Evolutionary conservation across 2,113 vertebrate species (phyloP).

Genomic region (Callithrix jacchus): DNA sequence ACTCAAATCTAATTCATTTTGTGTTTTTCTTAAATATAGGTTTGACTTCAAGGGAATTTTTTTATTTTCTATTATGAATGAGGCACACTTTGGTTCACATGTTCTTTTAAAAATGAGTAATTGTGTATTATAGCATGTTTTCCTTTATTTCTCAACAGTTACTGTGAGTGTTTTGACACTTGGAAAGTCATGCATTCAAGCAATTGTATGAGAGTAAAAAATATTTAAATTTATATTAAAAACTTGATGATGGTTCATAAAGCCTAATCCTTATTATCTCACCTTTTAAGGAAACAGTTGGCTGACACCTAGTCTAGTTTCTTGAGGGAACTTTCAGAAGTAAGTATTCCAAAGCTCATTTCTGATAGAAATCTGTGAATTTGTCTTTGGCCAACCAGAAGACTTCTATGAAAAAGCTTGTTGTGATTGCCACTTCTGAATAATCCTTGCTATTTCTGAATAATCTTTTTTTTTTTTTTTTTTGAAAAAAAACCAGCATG

Average conservation of each 20-base stretch:
- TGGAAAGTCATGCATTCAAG: conserved; percentile 23
- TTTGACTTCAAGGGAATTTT: not conserved
- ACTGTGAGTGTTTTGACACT: conserved; percentile 54
- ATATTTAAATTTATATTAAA: too few species aligned
- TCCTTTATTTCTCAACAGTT: conserved; percentile 53
- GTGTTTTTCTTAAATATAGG: not conserved
- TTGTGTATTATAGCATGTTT: conserved; percentile 48
- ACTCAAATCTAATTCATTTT: conserved; percentile 42
- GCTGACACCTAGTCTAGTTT: not conserved
- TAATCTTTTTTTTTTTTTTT: not conserved
- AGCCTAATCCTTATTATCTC: not conserved
- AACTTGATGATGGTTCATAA: not conserved
- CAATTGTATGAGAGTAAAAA: not conserved
- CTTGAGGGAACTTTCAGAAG: not conserved
- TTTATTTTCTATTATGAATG: conserved; percentile 42
- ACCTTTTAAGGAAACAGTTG: not conserved
- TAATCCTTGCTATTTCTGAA: not conserved
- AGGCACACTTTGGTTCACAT: conserved; percentile 18
- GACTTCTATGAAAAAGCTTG: not conserved
- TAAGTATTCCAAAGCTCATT: not conserved
- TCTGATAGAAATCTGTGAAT: not conserved
- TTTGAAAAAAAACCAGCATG: not conserved
- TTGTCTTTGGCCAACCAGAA: not conserved
- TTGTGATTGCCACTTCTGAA: not conserved
- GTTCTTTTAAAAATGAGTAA: conserved; percentile 19